phyloP scores from a whole-genome alignment of 2,113 vertebrate genomes.

The Oncorhynchus keta region DNA sequence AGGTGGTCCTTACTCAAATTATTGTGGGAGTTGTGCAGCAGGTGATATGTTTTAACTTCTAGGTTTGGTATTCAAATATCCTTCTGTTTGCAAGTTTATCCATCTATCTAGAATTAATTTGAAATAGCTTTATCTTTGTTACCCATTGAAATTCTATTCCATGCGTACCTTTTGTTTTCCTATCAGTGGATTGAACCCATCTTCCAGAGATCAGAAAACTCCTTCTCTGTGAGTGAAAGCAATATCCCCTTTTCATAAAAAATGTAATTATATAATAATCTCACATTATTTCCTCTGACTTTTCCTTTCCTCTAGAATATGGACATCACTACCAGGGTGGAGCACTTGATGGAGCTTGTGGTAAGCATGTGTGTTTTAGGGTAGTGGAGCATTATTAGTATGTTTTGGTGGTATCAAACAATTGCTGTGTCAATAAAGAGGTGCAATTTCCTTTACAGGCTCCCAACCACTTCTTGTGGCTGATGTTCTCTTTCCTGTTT shows the following conservation, averaged over 20 bases:
- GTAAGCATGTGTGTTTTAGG: constrained; percentile 36
- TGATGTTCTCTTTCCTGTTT: constrained; percentile 61
- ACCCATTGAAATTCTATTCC: neutral
- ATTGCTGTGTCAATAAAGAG: neutral
- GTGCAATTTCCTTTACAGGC: constrained; percentile 34
- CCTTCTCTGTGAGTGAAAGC: constrained; percentile 52
- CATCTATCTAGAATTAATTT: neutral
- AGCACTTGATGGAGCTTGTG: constrained; percentile 50
- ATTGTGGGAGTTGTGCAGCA: constrained; percentile 45
- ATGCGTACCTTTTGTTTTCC: neutral
- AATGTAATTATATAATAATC: neutral
- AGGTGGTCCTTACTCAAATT: constrained; percentile 59
- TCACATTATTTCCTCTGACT: neutral
- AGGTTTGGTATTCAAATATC: neutral
- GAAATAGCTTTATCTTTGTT: neutral
- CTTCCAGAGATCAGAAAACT: constrained; percentile 53
- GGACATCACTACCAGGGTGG: constrained; percentile 47
- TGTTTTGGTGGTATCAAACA: neutral
- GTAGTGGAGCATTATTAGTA: neutral
- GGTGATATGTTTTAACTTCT: neutral
- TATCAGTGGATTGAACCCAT: constrained; percentile 60
- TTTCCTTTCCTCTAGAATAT: constrained; percentile 41
- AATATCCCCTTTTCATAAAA: neutral
- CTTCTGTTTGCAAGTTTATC: neutral
- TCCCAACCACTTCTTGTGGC: constrained; percentile 62